Evolutionary conservation across 1,140 invertebrate genomes (phyloP), one percentile per base, ranked within the genome.

Genomic region (Cydia strobilella): DNA sequence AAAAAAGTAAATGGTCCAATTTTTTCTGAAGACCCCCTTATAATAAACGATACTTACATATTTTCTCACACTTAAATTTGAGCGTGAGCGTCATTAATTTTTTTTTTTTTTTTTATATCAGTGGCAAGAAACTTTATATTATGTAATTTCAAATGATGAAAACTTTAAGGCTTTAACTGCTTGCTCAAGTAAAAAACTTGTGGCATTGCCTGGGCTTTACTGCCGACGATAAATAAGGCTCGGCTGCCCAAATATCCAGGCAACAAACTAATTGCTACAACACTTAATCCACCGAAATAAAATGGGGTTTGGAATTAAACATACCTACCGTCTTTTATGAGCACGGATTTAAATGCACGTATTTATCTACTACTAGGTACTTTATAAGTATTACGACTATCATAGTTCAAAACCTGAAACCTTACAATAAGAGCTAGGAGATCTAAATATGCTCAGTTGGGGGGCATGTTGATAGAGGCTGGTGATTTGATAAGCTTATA

Each of bases 201-300:
- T 59, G 74, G 77, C 79, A n/a, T 63, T 69, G 51, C 18, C 75
- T 83, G 83, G 83, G 82, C 78, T 84, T 84, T 85, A 78, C 80
- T 79, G 66, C 77, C 72, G 77, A 80, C 79, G 80, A 84, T 87
- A 86, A 87, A 87, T 84, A 84, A 83, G 77, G 83, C 83, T 83
- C 78, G 73, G 76, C 79, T 77, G 80, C 79, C 80, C 80, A 80
- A 87, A 86, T 83, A 85, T 83, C 86, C 84, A 69, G 75, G 75
- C 78, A 78, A 80, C 76, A 76, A 81, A 85, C 80, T 84, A 84
- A 84, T 84, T 84, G 83, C 82, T 76, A 81, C 75, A 72, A 83
- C 48, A 54, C 80, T 79, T 83, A 84, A 86, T 87, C 84, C 77
- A 78, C 78, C 80, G 83, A 84, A 87, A 84, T 83, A 83, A 84